Conservation (phyloP, 2,797 vertebrate genomes). For the Trichosurus vulpecula region DNA sequence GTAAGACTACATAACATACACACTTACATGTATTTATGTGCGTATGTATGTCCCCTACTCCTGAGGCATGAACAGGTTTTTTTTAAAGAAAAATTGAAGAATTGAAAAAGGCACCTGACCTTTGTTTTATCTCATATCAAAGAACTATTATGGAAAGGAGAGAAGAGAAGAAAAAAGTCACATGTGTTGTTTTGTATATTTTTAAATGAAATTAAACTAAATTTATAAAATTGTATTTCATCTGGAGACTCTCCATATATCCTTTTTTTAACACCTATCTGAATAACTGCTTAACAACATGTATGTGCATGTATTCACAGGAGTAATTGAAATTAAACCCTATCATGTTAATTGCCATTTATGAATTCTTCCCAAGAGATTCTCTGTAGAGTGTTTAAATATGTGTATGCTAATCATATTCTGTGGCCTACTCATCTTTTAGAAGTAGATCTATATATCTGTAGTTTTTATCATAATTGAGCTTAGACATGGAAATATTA, state of each 20-base stretch:
- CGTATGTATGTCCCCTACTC: not conserved
- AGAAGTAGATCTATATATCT: not conserved
- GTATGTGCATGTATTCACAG: not conserved
- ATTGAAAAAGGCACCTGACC: not conserved
- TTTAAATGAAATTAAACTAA: slow-evolving; percentile 29
- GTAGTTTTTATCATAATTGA: not conserved
- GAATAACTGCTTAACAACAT: not conserved
- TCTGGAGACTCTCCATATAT: not conserved
- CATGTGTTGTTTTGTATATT: not conserved
- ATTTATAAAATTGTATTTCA: slow-evolving; percentile 23
- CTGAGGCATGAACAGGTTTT: not conserved
- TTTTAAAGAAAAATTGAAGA: slow-evolving; percentile 26
- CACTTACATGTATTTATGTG: not conserved
- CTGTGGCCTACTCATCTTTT: not conserved
- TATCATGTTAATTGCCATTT: not conserved
- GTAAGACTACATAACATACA: not conserved
- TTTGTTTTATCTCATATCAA: slow-evolving; percentile 41
- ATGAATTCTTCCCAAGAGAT: not conserved
- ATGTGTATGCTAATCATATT: not conserved
- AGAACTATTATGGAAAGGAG: not conserved
- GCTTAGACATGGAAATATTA: not conserved
- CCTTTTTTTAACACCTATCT: not conserved
- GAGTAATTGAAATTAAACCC: slow-evolving; percentile 12
- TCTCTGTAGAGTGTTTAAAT: not conserved
- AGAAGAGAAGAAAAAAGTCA: slow-evolving; percentile 9